Evolutionary conservation across 2,888 invertebrate genomes (phyloP).

Genomic region (Choristoneura rosaceana): DNA sequence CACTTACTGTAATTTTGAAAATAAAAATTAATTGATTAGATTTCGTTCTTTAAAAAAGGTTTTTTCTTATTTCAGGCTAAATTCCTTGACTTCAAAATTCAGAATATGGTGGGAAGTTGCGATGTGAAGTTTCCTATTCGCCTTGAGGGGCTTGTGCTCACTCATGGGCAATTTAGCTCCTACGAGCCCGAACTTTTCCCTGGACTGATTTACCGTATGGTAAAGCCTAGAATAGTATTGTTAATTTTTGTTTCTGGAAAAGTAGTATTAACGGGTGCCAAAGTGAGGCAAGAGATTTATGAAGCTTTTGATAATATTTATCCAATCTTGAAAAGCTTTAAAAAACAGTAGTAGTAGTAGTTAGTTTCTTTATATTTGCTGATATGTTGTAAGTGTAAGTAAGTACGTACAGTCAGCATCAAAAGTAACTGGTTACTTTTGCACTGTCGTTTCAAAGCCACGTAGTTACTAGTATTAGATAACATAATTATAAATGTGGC

Average conservation of each 20-base stretch:
- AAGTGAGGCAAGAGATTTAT: constrained; percentile 96
- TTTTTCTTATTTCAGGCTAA: constrained; percentile 87
- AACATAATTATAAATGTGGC: too few relatives aligned
- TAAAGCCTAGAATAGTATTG: constrained; percentile 97
- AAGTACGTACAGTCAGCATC: not conserved
- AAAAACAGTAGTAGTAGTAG: constrained; percentile 90
- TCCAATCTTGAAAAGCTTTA: constrained; percentile 97
- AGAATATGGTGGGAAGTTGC: constrained; percentile 92
- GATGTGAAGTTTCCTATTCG: constrained; percentile 92
- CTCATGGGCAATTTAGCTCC: constrained; percentile 91
- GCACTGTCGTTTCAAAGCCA: not conserved
- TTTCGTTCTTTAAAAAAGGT: constrained; percentile 3
- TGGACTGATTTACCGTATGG: constrained; percentile 99
- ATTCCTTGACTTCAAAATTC: constrained; percentile 93
- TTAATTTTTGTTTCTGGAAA: constrained; percentile 99
- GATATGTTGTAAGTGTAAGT: constrained; percentile 16
- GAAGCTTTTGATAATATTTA: constrained; percentile 98
- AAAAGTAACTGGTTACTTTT: constrained; percentile 5
- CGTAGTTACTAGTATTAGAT: too few relatives aligned
- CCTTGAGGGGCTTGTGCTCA: constrained; percentile 90
- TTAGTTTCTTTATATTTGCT: constrained; percentile 21
- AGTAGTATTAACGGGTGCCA: constrained; percentile 98
- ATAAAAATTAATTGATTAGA: too few relatives aligned
- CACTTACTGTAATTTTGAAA: not conserved
- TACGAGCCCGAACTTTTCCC: constrained; percentile 99